Percentiles rank a stretch among this genome's conserved stretches.
These are phyloP conservation scores for Argyrosomus japonicus DNA, from an alignment of 2,113 vertebrate genomes.

Conservation along the genomic window DNA sequence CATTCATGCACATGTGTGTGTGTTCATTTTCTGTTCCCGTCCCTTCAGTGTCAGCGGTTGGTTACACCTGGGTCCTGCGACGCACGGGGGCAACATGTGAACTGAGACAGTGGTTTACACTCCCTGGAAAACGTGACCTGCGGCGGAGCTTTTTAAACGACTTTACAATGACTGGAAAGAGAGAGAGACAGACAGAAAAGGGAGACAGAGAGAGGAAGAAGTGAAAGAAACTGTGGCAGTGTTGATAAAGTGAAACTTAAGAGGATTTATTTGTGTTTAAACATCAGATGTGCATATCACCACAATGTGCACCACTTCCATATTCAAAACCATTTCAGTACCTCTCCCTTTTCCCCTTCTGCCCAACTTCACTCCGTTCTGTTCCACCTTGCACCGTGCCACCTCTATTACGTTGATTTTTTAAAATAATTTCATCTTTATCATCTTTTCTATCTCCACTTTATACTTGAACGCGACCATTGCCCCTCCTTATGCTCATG, in stretches of 20 bases:
- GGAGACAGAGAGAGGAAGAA: constrained; percentile 37
- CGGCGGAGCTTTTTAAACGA: constrained; percentile 39
- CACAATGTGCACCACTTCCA: constrained; percentile 65
- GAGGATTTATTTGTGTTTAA: constrained; percentile 56
- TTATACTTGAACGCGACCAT: constrained; percentile 24
- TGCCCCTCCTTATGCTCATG: constrained; percentile 40
- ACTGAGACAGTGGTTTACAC: constrained; percentile 68
- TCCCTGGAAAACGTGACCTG: constrained; percentile 45
- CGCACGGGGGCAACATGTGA: constrained; percentile 26
- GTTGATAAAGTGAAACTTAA: constrained; percentile 64
- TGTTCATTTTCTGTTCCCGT: constrained; percentile 54
- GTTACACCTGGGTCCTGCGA: constrained; percentile 72
- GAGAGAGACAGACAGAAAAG: constrained; percentile 11
- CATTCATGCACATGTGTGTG: background rate
- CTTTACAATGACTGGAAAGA: constrained; percentile 35
- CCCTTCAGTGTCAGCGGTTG: constrained; percentile 48
- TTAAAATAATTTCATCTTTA: constrained; percentile 11
- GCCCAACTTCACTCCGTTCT: background rate
- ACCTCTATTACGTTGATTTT: constrained; percentile 8
- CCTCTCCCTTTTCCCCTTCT: background rate
- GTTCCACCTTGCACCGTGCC: constrained; percentile 5
- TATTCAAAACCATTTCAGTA: constrained; percentile 35
- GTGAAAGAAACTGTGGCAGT: constrained; percentile 55
- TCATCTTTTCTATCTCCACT: constrained; percentile 32
- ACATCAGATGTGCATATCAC: constrained; percentile 52